phyloP scores from a whole-genome alignment of 2,113 vertebrate species.

The Microcebus tavaratra region DNA sequence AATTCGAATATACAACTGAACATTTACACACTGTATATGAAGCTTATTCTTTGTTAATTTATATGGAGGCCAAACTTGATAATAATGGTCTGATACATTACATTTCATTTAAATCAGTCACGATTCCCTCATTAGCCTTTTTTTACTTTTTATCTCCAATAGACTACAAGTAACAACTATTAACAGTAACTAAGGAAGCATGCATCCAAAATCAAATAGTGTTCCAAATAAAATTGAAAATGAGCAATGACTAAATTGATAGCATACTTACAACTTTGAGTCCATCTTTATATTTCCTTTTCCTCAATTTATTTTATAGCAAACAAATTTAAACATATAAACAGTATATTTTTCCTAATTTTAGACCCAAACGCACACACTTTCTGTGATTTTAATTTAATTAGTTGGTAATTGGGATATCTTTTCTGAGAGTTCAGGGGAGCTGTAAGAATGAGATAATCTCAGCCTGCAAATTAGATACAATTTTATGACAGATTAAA shows the following conservation, averaged over 20 bases:
- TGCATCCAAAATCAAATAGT: background rate
- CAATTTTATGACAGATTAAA: background rate
- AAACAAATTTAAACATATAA: constrained; percentile 2
- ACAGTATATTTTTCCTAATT: background rate
- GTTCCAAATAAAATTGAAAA: background rate
- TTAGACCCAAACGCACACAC: background rate
- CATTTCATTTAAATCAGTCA: constrained; percentile 12
- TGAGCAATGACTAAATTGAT: background rate
- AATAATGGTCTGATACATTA: background rate
- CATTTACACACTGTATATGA: background rate
- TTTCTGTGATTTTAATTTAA: constrained; percentile 23
- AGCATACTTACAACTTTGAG: background rate
- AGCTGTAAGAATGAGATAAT: background rate
- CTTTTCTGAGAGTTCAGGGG: background rate
- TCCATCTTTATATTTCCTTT: background rate
- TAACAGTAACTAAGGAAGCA: background rate
- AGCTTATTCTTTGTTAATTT: constrained; percentile 35
- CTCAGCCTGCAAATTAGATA: background rate
- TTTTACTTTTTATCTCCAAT: background rate
- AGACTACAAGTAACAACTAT: background rate
- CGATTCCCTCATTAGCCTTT: background rate
- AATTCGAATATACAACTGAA: background rate
- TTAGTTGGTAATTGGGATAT: background rate
- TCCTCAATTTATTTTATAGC: background rate
- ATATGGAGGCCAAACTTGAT: background rate